phyloP scores from a whole-genome alignment of 2,888 invertebrate species.

The Malachius bipustulatus region DNA sequence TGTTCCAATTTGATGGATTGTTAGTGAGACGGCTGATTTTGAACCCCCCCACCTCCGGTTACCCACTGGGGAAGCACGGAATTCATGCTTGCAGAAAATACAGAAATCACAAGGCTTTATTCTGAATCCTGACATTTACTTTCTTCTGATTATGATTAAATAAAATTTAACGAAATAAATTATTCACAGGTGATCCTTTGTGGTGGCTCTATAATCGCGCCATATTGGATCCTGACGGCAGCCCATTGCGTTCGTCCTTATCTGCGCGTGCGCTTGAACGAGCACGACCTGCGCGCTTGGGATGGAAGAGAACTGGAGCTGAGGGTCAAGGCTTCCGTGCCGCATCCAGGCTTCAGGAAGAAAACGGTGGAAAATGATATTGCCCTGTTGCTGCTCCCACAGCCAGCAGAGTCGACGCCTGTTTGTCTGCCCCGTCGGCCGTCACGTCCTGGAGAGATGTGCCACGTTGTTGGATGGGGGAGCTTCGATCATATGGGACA shows the following conservation, averaged over 20 bases:
- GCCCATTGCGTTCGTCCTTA: conserved; percentile 74
- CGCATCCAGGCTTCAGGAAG: conserved; percentile 77
- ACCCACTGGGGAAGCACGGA: no score
- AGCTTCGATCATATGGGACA: conserved; percentile 64
- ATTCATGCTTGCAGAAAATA: no score
- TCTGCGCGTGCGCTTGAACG: conserved; percentile 71
- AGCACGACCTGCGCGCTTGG: conserved; percentile 64
- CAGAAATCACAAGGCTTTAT: no score
- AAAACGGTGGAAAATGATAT: conserved; percentile 89
- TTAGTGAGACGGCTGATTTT: no score
- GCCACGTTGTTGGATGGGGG: conserved; percentile 90
- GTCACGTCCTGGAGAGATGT: conserved; percentile 53
- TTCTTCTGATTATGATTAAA: no score
- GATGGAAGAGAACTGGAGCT: conserved; percentile 71
- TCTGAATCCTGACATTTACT: no score
- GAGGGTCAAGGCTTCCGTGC: conserved; percentile 58
- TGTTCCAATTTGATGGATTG: no score
- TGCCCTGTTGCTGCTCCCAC: conserved; percentile 61
- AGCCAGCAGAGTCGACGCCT: conserved; percentile 29
- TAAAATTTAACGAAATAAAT: no score
- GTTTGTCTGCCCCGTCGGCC: conserved; percentile 71
- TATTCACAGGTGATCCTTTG: conserved; percentile 73
- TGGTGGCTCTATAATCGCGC: conserved; percentile 72
- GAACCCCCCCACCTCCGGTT: no score
- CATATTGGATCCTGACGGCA: conserved; percentile 77